These are phyloP conservation scores for Panonychus citri DNA, from an alignment of 1,140 invertebrate genomes.

Conservation along the genomic window DNA sequence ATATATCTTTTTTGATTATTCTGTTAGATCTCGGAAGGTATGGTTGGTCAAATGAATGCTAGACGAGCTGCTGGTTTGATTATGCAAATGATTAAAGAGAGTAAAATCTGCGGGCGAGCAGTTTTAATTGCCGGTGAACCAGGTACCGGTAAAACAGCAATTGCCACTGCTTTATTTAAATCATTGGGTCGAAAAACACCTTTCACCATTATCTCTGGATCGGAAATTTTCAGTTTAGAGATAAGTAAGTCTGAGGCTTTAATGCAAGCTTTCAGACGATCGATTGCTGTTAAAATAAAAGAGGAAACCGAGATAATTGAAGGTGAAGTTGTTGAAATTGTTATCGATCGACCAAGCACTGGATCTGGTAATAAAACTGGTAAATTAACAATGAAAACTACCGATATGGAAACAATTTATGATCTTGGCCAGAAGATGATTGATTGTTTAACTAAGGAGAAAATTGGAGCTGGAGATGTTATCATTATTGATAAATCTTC, in stretches of 20 bases:
- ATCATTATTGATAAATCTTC: constrained; percentile 95
- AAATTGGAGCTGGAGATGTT: constrained; percentile 56
- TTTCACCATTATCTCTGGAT: constrained; percentile 91
- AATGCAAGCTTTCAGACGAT: constrained; percentile 88
- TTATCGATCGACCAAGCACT: constrained; percentile 77
- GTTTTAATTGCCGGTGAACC: constrained; percentile 85
- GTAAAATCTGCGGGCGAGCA: constrained; percentile 90
- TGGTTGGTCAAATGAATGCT: constrained; percentile 87
- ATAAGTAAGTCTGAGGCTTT: constrained; percentile 98
- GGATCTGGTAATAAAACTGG: constrained; percentile 54
- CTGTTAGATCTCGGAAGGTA: constrained; percentile 57
- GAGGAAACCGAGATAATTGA: constrained; percentile 97
- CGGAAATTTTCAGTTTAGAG: constrained; percentile 93
- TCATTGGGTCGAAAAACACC: constrained; percentile 83
- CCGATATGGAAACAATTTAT: constrained; percentile 98
- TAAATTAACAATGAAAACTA: constrained; percentile 89
- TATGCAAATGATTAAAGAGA: constrained; percentile 92
- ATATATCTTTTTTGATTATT: not conserved
- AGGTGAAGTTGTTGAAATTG: constrained; percentile 92
- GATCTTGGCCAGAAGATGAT: constrained; percentile 98
- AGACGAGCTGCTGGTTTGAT: constrained; percentile 79
- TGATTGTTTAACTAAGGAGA: constrained; percentile 86
- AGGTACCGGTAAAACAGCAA: constrained; percentile 90
- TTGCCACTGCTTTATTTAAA: constrained; percentile 85
- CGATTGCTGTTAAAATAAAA: constrained; percentile 91